phyloP scores from a whole-genome alignment of 2,888 invertebrate genomes.

The Operophtera brumata region DNA sequence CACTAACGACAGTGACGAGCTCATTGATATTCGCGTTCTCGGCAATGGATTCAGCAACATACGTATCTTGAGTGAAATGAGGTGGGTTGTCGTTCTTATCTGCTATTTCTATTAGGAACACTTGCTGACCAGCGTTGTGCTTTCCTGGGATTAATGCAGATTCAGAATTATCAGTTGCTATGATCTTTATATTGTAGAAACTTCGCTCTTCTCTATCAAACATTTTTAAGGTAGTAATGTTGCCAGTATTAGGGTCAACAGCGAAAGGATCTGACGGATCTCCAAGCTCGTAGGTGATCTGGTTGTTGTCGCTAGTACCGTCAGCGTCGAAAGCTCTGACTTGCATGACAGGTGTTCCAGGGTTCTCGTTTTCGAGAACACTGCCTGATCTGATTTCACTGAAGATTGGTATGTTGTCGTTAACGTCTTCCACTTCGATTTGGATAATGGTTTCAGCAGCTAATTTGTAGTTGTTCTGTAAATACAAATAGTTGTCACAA shows the following conservation, averaged over 20 bases:
- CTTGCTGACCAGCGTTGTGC: slow-evolving; percentile 89
- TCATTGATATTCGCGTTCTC: slow-evolving; percentile 93
- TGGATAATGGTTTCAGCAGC: slow-evolving; percentile 89
- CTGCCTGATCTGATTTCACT: slow-evolving; percentile 90
- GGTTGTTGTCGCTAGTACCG: slow-evolving; percentile 90
- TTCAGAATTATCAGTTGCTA: slow-evolving; percentile 93
- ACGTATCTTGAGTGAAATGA: slow-evolving; percentile 88
- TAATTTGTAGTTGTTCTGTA: slow-evolving; percentile 88
- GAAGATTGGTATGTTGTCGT: slow-evolving; percentile 94
- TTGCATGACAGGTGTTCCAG: slow-evolving; percentile 93
- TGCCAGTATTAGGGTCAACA: slow-evolving; percentile 92
- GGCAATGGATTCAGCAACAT: slow-evolving; percentile 86
- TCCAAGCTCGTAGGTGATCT: slow-evolving; percentile 88
- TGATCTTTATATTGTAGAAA: slow-evolving; percentile 93
- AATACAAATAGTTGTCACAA: background rate
- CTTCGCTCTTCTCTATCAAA: slow-evolving; percentile 94
- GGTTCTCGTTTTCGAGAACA: slow-evolving; percentile 91
- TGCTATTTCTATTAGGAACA: slow-evolving; percentile 93
- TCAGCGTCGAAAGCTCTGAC: slow-evolving; percentile 93
- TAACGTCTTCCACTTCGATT: slow-evolving; percentile 91
- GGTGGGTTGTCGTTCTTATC: slow-evolving; percentile 98
- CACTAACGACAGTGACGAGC: slow-evolving; percentile 92
- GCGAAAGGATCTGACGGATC: slow-evolving; percentile 87
- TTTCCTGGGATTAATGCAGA: slow-evolving; percentile 85
- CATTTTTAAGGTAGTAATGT: slow-evolving; percentile 88